phyloP scores from a whole-genome alignment of 2,797 vertebrate species.

The Psittacula echo region DNA sequence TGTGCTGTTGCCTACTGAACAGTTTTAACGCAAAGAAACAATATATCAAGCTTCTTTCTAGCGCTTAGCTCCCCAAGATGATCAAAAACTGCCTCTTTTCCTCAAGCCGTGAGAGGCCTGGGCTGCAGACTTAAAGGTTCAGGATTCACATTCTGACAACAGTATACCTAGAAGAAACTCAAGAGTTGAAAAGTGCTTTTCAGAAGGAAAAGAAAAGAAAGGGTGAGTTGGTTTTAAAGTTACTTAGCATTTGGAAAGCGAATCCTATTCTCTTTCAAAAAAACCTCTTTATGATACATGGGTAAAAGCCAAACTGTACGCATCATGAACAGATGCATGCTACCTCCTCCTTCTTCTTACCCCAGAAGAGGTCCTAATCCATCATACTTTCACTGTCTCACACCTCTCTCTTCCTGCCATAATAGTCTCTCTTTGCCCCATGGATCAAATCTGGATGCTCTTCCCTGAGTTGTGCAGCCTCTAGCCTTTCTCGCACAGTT shows the following conservation, averaged over 20 bases:
- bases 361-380: background rate
- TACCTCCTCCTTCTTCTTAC: constrained; percentile 23
- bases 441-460: background rate
- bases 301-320: background rate
- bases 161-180: background rate
- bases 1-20: background rate
- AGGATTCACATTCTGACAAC: background rate
- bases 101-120: background rate
- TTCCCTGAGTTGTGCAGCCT: background rate
- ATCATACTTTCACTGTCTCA: background rate
- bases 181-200: background rate
- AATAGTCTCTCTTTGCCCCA: background rate
- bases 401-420: background rate
- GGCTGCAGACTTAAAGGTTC: background rate
- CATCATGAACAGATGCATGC: background rate
- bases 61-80: background rate
- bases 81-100: background rate
- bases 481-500: background rate
- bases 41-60: background rate
- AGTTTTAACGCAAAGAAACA: background rate
- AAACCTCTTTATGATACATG: background rate
- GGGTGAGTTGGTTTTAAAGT: background rate
- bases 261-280: background rate
- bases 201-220: background rate
- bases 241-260: background rate